Evolutionary conservation across 2,113 vertebrate genomes (phyloP).

Genomic region (Lepus europaeus): DNA sequence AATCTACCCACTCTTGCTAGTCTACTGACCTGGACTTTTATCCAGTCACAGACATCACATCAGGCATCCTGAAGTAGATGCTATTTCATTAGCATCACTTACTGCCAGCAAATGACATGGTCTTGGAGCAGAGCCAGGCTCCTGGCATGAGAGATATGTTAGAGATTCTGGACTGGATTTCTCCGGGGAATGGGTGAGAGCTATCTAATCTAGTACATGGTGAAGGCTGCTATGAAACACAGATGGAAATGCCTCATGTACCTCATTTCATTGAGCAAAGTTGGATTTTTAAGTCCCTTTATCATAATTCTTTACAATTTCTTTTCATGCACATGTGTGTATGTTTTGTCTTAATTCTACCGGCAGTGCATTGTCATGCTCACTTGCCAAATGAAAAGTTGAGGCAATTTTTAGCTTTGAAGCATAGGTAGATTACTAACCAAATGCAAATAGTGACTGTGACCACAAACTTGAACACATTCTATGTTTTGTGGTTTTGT

Average conservation of each 20-base stretch:
- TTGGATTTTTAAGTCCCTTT: background rate
- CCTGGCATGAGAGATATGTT: background rate
- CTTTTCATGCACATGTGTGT: background rate
- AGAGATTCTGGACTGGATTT: constrained; percentile 31
- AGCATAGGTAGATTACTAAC: constrained; percentile 27
- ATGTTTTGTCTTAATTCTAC: background rate
- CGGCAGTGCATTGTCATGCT: background rate
- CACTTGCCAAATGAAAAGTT: constrained; percentile 46
- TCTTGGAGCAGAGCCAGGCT: constrained; percentile 54
- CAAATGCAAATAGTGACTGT: background rate
- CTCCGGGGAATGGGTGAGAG: background rate
- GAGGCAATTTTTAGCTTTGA: background rate
- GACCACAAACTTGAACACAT: background rate
- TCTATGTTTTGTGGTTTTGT: constrained; percentile 33
- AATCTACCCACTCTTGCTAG: background rate
- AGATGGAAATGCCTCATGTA: background rate
- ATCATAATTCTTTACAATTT: background rate
- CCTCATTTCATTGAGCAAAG: background rate
- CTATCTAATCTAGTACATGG: background rate
- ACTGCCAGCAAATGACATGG: constrained; percentile 56
- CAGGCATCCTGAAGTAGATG: constrained; percentile 68
- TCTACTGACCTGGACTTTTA: background rate
- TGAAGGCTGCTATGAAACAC: background rate
- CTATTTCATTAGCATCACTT: constrained; percentile 74
- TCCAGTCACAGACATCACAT: background rate